These are phyloP conservation scores for Synergus umbraculus DNA, from an alignment of 2,888 invertebrate species.

Conservation along the genomic window DNA sequence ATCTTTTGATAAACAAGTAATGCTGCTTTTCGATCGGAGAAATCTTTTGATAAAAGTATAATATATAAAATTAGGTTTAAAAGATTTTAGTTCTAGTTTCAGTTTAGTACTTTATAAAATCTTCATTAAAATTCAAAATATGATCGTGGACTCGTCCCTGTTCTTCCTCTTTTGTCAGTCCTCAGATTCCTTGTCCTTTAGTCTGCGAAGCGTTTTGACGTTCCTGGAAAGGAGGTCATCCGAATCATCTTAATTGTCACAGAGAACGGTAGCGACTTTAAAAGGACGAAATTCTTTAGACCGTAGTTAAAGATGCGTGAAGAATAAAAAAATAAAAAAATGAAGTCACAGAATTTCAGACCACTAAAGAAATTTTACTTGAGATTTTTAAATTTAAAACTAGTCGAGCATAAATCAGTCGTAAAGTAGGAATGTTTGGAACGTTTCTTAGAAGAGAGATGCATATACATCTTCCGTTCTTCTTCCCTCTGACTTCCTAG, in stretches of 20 bases:
- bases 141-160: slow-evolving; percentile 12
- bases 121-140: neutral
- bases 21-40: too few species aligned
- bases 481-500: neutral
- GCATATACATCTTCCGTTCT: neutral
- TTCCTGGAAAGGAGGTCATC: slow-evolving; percentile 32
- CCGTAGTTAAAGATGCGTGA: slow-evolving; percentile 7
- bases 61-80: neutral
- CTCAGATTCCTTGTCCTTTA: slow-evolving; percentile 14
- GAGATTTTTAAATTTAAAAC: neutral
- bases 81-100: neutral
- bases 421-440: neutral
- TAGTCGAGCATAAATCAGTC: neutral
- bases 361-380: neutral
- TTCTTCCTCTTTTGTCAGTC: neutral
- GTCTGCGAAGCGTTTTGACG: slow-evolving; percentile 24
- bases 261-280: slow-evolving; percentile 19
- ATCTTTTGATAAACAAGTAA: too few species aligned
- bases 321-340: neutral
- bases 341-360: neutral
- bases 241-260: slow-evolving; percentile 39
- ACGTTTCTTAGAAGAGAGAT: neutral
- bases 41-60: too few species aligned
- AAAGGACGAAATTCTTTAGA: slow-evolving; percentile 36
- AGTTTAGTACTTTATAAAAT: neutral